Evolutionary conservation across 1,140 invertebrate species (phyloP).

Genomic region (Bombyx mandarina): DNA sequence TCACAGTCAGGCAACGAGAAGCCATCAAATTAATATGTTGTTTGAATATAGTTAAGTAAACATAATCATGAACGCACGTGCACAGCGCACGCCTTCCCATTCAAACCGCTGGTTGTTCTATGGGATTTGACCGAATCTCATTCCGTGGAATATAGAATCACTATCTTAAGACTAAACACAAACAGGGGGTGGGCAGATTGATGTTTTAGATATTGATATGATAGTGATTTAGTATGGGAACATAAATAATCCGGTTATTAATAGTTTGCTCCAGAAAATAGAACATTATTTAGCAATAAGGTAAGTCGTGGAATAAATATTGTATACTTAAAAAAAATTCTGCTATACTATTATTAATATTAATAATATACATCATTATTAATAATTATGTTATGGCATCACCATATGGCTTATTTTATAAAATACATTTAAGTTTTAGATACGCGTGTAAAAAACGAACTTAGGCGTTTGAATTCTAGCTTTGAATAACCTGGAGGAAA

Average conservation of each 20-base stretch:
- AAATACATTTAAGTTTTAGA: too few relatives aligned
- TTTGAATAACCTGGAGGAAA: too few relatives aligned
- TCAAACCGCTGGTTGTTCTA: constrained; percentile 34
- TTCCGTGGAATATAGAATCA: constrained; percentile 39
- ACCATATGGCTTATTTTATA: too few relatives aligned
- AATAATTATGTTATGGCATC: too few relatives aligned
- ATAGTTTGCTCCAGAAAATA: background rate
- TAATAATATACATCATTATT: too few relatives aligned
- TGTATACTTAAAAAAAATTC: background rate
- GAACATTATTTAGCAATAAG: background rate
- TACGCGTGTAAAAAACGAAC: too few relatives aligned
- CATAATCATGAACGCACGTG: constrained; percentile 63
- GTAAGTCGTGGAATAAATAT: background rate
- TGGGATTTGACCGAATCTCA: constrained; percentile 62
- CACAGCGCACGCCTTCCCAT: constrained; percentile 38
- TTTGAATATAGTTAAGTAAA: constrained; percentile 66
- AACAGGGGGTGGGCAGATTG: constrained; percentile 60
- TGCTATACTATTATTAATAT: background rate
- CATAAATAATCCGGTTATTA: constrained; percentile 43
- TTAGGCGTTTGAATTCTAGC: too few relatives aligned
- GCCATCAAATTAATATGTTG: constrained; percentile 66
- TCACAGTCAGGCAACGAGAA: constrained; percentile 37
- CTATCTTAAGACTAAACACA: constrained; percentile 63
- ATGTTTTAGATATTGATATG: constrained; percentile 69
- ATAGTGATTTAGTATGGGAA: constrained; percentile 68